Percentiles rank a stretch among this genome's conserved stretches.
Conservation (phyloP, 2,113 vertebrate species). For the Halcyon senegalensis region DNA sequence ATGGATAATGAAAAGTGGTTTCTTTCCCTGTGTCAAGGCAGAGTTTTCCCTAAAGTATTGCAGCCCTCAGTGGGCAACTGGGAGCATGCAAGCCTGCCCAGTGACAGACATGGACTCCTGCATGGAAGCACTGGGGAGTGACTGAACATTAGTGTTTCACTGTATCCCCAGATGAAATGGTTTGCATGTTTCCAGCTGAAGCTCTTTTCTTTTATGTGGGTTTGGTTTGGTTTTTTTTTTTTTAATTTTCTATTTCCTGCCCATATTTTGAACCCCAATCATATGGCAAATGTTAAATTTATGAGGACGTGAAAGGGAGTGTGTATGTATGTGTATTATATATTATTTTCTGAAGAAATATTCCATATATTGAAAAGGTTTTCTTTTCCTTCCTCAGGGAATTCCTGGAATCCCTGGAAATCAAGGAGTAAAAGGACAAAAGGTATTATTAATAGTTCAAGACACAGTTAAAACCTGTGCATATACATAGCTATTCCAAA, state of each 20-base stretch:
- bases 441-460: slow-evolving; percentile 53
- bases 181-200: neutral
- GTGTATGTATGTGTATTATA: neutral
- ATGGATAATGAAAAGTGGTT: neutral
- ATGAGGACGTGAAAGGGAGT: neutral
- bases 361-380: neutral
- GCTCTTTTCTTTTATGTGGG: neutral
- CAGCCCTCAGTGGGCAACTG: neutral
- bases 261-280: neutral
- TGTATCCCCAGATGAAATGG: neutral
- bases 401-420: slow-evolving; percentile 80
- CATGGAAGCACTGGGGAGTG: neutral
- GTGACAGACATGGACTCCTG: neutral
- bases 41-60: neutral
- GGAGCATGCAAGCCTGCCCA: neutral
- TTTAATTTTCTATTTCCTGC: neutral
- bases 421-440: slow-evolving; percentile 78
- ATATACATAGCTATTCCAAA: neutral
- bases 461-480: neutral
- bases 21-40: neutral
- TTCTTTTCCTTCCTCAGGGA: slow-evolving; percentile 60
- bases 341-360: neutral
- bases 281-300: neutral
- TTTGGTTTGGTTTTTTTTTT: neutral
- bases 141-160: neutral